Percentiles rank a stretch among this genome's conserved stretches.
phyloP scores from a whole-genome alignment of 2,888 invertebrate genomes.

The Drosophila nr. perissopoda region DNA sequence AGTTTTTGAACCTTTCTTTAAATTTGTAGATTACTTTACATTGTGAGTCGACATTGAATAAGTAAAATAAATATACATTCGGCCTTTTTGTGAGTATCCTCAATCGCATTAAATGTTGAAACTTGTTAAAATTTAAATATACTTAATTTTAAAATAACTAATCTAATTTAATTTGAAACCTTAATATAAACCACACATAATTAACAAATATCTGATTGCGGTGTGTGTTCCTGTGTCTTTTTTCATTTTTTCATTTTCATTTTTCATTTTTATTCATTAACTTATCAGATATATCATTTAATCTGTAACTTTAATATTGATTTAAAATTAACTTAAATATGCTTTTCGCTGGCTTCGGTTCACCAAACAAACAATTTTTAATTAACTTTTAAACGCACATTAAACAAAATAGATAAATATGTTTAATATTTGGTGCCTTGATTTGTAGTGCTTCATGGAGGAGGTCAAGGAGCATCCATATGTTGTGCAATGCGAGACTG shows the following conservation, averaged over 20 bases:
- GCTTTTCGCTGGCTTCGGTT: too few species aligned
- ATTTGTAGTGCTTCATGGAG: conserved; percentile 93
- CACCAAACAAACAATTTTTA: not conserved
- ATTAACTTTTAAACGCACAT: not conserved
- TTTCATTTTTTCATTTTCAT: too few species aligned
- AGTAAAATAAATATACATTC: not conserved
- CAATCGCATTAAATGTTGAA: not conserved
- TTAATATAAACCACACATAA: not conserved
- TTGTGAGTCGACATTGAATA: not conserved
- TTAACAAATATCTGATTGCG: not conserved
- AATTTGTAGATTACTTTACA: not conserved
- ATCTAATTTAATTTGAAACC: not conserved
- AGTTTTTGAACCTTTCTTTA: not conserved
- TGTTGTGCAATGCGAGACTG: conserved; percentile 92
- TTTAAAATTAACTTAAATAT: too few species aligned
- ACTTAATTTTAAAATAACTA: not conserved
- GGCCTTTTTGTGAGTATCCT: not conserved
- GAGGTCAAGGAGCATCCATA: conserved; percentile 95
- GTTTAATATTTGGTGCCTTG: not conserved
- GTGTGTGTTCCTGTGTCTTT: not conserved
- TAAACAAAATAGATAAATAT: not conserved
- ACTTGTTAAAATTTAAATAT: not conserved
- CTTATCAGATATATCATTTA: not conserved
- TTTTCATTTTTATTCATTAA: not conserved
- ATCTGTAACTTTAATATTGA: not conserved